Evolutionary conservation across 2,113 vertebrate genomes (phyloP), one percentile per base, ranked within the genome.

Genomic region (human): DNA sequence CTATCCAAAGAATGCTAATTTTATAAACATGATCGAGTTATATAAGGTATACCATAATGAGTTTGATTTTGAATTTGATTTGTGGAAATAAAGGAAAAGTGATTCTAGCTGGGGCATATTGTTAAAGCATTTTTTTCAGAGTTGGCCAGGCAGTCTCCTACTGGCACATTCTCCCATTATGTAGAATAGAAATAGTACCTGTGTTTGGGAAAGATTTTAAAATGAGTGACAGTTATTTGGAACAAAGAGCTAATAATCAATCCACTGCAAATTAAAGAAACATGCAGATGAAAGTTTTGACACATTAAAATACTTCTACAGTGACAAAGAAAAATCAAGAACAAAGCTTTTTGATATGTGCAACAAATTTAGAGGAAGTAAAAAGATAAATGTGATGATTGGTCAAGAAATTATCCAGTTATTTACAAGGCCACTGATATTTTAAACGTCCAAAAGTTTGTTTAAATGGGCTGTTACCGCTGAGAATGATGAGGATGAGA

Each of bases 1-100:
- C 40, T 93, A 82, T 84, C 48, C 73, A 94, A 87, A 90, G 38
- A 98, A 93, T 97, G 25, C 93, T 98, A 87, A 64, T 35, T 98
- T 97, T n/a, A 61, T 94, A 96, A 98, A 88, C 70, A 98, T 97
- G 96, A 93, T 97, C 66, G 90, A 80, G 66, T 86, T 89, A 40
- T 70, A 30, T 86, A 90, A 95, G 30, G 14, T 48, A 1, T 78
- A 73, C 12, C 84, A 13, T 48, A 55, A 75, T 89, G 22, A 95
- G 12, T 80, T 81, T 64, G 48, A 89, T 78, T 92, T n/a, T 96
- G 30, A 95, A 79, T 88, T 90, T 97, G 90, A 92, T 55, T 32
- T 68, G 25, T 61, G 11, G 59, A 59, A 68, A 7, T 43, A 59
- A 78, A 87, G 52, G 30, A 76, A 32, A 90, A 59, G 38, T 52